A percentile compares a stretch with the other conserved stretches of the same genome.
Conservation (phyloP, 2,888 invertebrate species). For the Drosophila colorata region DNA sequence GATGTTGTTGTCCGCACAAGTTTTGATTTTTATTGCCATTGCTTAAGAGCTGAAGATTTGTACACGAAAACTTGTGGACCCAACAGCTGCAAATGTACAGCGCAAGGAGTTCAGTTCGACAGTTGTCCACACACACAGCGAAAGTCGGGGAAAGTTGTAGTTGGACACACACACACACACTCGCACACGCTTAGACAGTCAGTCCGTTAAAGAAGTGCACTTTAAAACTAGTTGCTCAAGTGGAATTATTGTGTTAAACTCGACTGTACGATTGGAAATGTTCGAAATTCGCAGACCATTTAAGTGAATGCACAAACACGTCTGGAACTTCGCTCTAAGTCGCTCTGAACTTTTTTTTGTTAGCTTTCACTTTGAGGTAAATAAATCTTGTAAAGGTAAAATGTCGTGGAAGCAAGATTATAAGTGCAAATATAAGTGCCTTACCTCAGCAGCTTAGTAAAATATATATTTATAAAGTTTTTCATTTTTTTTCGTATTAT, state of each 20-base stretch:
- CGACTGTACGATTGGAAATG: neutral
- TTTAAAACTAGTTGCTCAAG: conserved; percentile 29
- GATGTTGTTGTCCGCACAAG: conserved; percentile 42
- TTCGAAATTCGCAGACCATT: neutral
- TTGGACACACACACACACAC: neutral
- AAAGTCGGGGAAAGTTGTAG: conserved; percentile 11
- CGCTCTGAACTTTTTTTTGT: neutral
- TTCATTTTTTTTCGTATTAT: too few relatives aligned
- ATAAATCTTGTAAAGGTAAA: neutral
- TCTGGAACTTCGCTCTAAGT: neutral
- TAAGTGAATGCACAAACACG: conserved; percentile 5
- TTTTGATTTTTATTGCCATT: conserved; percentile 64
- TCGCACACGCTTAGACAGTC: neutral
- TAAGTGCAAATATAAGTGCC: too few relatives aligned
- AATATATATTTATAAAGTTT: too few relatives aligned
- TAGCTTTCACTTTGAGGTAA: neutral
- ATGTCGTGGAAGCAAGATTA: too few relatives aligned
- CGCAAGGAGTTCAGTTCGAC: conserved; percentile 1
- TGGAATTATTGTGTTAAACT: conserved; percentile 24
- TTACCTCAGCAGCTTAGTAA: too few relatives aligned
- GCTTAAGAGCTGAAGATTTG: conserved; percentile 46
- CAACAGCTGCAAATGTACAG: too few relatives aligned
- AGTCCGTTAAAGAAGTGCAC: conserved; percentile 13
- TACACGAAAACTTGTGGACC: conserved; percentile 37
- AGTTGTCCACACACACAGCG: conserved; percentile 4